Evolutionary conservation across 2,888 invertebrate genomes (phyloP).

Genomic region (Trypoxylon attenuatum): DNA sequence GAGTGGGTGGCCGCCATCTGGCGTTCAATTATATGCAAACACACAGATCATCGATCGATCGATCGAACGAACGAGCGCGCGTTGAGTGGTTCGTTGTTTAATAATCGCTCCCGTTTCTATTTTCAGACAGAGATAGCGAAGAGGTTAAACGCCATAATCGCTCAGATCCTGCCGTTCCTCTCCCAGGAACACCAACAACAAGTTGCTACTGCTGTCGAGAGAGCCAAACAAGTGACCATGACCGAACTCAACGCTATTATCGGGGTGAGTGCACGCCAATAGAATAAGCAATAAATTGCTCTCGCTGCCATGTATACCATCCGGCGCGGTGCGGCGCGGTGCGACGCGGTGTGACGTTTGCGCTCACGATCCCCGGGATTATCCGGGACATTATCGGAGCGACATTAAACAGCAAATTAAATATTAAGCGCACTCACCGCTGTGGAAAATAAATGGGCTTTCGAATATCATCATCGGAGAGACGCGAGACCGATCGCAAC

Average conservation of each 20-base stretch:
- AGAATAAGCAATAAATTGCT: constrained; percentile 45
- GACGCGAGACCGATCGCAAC: constrained; percentile 9
- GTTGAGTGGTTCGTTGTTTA: constrained; percentile 23
- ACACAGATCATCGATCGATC: constrained; percentile 22
- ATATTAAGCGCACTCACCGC: constrained; percentile 21
- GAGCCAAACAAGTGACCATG: constrained; percentile 97
- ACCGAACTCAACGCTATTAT: constrained; percentile 95
- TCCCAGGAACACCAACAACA: constrained; percentile 94
- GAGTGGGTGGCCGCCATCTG: constrained; percentile 4
- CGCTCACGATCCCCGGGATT: constrained; percentile 22
- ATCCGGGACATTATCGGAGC: constrained; percentile 4
- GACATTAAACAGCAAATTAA: constrained; percentile 25
- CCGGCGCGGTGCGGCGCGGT: too few species aligned
- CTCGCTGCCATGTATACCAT: constrained; percentile 15
- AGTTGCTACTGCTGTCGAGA: constrained; percentile 93
- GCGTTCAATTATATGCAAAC: constrained; percentile 19
- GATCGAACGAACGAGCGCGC: too few species aligned
- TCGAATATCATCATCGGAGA: neutral
- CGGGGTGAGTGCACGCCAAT: constrained; percentile 82
- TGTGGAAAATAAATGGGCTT: constrained; percentile 17
- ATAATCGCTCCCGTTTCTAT: constrained; percentile 32
- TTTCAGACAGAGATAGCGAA: constrained; percentile 96
- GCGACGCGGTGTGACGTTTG: constrained; percentile 14
- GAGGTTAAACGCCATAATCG: constrained; percentile 93
- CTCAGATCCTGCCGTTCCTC: constrained; percentile 94